Conservation (phyloP, 53 echinoderm and acorn worm genomes). For the Antedon mediterranea region DNA sequence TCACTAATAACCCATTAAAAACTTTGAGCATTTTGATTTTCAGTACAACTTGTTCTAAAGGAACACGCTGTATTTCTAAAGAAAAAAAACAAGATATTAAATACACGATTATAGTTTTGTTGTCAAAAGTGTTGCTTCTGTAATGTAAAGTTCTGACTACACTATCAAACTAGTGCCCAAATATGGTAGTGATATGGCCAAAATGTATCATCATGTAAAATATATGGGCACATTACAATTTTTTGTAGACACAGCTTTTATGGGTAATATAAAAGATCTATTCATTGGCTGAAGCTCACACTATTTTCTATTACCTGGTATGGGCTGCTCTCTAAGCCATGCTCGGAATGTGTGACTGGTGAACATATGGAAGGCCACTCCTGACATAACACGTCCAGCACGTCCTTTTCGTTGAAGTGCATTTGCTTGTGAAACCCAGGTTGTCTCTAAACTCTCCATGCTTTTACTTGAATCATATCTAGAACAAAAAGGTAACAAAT, state of each 20-base stretch:
- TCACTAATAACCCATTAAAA: constrained; percentile 49
- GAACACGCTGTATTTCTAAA: constrained; percentile 65
- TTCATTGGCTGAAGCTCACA: too few relatives aligned
- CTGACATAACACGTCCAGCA: constrained; percentile 51
- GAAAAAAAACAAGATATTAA: background rate
- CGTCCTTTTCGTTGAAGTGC: constrained; percentile 51
- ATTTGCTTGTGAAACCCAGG: constrained; percentile 61
- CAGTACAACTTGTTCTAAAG: constrained; percentile 55
- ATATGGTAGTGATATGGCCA: too few relatives aligned
- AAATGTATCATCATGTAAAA: too few relatives aligned
- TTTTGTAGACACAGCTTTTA: too few relatives aligned
- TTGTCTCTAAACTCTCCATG: constrained; percentile 68
- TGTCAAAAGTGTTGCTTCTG: too few relatives aligned
- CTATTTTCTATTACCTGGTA: constrained; percentile 70
- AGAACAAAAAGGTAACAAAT: background rate
- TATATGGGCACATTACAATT: too few relatives aligned
- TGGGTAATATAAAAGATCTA: too few relatives aligned
- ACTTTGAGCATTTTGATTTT: constrained; percentile 56
- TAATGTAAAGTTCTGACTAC: too few relatives aligned
- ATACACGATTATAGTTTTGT: too few relatives aligned
- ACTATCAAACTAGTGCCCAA: too few relatives aligned
- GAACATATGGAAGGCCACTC: constrained; percentile 57
- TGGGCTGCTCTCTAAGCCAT: constrained; percentile 42
- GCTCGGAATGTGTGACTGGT: constrained; percentile 39
- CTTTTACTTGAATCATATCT: constrained; percentile 60